Base-by-base conservation (phyloP, 2,888 invertebrate genomes). In the Drosophila barbarae region DNA sequence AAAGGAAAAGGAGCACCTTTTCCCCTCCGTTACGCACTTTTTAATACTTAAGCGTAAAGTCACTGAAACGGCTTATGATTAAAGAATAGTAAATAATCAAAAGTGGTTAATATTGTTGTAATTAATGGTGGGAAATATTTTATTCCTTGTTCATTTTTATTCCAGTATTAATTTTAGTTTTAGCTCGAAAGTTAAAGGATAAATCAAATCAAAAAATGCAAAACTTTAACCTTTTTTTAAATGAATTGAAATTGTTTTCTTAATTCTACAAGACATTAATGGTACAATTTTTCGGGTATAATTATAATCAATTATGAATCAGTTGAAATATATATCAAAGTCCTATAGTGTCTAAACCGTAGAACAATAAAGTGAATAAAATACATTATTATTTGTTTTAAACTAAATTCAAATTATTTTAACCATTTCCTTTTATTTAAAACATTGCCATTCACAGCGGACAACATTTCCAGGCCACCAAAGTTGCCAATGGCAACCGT, bases 401-500 rank as follows among this genome's bases (percentile, higher is more conserved):
- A 41, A 13, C 1, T 7, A 8, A 13, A 8, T 13, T 13, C 7
- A 8, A 23, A 8, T 5, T 21, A 8, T 23, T 21, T 3, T 3
- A 12, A 32, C 5, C 7, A 18, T 35, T 28, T 7, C 34, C 9
- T 4, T 8, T 13, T 2, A 9, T 9, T 35, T 4, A 13, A 51
- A 50, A 32, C 1, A 6, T 32, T 51, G 9, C 30, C 15, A 50
- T 15, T 23, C 36, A 13, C 34, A 5, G 1, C 10, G 5, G 2
- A 9, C 5, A n/a, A 28, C 9, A 63, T 63, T 42, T 32, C 26
- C 47, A 42, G 32, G 36, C 21, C 12, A 15, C 5, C 1, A 0
- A 9, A 10, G 79, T 80, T 80, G 54, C 51, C 75, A 60, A 8
- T 64, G 47, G 65, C 18, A 59, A 82, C 72, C 51, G n/a, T 46